These are phyloP conservation scores for Erpobdella octoculata DNA, from an alignment of 2,888 invertebrate species.

Conservation along the genomic window DNA sequence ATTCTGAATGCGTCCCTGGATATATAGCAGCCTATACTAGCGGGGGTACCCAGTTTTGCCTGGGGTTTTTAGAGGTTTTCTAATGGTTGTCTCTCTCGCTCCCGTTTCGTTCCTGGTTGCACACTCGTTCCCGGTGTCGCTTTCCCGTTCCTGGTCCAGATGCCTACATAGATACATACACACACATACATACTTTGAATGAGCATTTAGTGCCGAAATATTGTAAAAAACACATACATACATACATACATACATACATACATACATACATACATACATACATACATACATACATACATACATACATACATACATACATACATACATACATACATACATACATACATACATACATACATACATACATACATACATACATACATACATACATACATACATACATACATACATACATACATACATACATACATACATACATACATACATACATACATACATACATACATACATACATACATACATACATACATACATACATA, in stretches of 20 bases:
- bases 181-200: too few species aligned
- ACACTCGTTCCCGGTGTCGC: too few species aligned
- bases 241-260: slow-evolving; percentile 1
- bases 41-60: too few species aligned
- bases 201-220: too few species aligned
- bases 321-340: not conserved
- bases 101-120: too few species aligned
- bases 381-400: slow-evolving; percentile 8
- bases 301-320: slow-evolving; percentile 11
- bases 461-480: slow-evolving; percentile 30
- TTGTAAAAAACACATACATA: too few species aligned
- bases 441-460: slow-evolving; percentile 26
- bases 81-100: too few species aligned
- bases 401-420: slow-evolving; percentile 20
- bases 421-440: slow-evolving; percentile 15
- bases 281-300: slow-evolving; percentile 7
- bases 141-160: too few species aligned
- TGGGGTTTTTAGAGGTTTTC: too few species aligned
- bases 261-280: not conserved
- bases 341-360: slow-evolving; percentile 10
- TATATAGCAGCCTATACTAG: too few species aligned
- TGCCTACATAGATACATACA: not conserved
- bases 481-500: too few species aligned
- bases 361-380: slow-evolving; percentile 11
- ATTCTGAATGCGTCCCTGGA: too few species aligned